Conservation (phyloP, 2,888 invertebrate species). For the Sarcophaga subvicina region DNA sequence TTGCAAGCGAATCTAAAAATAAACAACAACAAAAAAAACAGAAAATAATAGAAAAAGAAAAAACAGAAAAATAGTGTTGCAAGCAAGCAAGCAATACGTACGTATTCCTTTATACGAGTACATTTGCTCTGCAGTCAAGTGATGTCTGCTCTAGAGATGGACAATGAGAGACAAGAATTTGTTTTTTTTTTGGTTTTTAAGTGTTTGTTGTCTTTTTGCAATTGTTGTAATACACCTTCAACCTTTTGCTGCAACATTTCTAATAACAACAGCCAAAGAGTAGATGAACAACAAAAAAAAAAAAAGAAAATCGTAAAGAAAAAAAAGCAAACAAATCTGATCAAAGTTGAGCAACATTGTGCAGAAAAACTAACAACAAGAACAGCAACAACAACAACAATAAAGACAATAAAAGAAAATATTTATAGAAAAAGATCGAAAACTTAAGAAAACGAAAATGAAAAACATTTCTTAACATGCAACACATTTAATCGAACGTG, state of each 20-base stretch:
- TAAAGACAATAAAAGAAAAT: not conserved
- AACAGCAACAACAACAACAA: slow-evolving; percentile 49
- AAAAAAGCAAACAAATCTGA: not conserved
- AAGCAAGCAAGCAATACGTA: slow-evolving; percentile 3
- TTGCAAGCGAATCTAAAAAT: slow-evolving; percentile 5
- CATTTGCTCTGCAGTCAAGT: slow-evolving; percentile 33
- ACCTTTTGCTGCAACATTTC: slow-evolving; percentile 70
- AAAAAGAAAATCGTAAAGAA: not conserved
- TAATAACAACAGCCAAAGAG: slow-evolving; percentile 47
- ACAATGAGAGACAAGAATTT: slow-evolving; percentile 55
- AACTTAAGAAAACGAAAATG: slow-evolving; percentile 13
- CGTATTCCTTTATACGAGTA: not conserved
- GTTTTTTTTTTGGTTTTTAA: slow-evolving; percentile 31
- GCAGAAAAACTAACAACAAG: slow-evolving; percentile 23
- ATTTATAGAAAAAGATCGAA: not conserved
- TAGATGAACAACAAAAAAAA: slow-evolving; percentile 9
- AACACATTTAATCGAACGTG: slow-evolving; percentile 54
- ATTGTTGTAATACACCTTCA: slow-evolving; percentile 70
- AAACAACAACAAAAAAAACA: not conserved
- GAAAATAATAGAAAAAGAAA: not conserved
- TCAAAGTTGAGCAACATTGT: slow-evolving; percentile 42
- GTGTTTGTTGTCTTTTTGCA: slow-evolving; percentile 59
- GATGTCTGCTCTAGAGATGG: slow-evolving; percentile 47
- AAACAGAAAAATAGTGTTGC: slow-evolving; percentile 4
- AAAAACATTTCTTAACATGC: slow-evolving; percentile 51